Conservation (phyloP, 2,113 vertebrate genomes). For the Acrocephalus arundinaceus region DNA sequence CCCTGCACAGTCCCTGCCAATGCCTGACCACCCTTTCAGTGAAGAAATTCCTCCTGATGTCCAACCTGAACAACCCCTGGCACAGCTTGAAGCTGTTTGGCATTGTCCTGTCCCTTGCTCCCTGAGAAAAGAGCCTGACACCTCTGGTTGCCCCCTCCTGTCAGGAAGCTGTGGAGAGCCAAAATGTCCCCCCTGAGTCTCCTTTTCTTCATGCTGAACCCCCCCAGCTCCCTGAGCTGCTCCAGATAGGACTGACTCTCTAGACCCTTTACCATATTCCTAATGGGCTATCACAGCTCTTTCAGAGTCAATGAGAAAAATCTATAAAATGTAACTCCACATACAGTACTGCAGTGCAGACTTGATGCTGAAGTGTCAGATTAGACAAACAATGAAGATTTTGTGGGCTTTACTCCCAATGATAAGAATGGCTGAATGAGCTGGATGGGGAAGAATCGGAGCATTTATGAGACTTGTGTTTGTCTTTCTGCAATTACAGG, state of each 20-base stretch:
- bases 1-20: fast-evolving
- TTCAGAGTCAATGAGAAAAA: background rate
- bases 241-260: too few species aligned
- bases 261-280: background rate
- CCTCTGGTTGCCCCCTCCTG: fast-evolving
- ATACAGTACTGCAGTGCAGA: background rate
- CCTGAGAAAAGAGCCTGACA: background rate
- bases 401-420: background rate
- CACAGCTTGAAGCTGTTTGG: fast-evolving
- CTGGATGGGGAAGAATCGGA: background rate
- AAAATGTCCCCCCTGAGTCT: background rate
- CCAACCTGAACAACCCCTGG: background rate
- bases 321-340: background rate
- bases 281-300: background rate
- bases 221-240: background rate
- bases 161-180: background rate
- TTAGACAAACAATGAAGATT: background rate
- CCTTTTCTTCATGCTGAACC: background rate
- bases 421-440: background rate
- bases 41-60: background rate
- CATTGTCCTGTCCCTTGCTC: background rate
- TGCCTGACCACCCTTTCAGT: fast-evolving
- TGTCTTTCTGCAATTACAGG: conserved; percentile 22
- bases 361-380: background rate
- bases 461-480: background rate